Base-by-base conservation (phyloP, 53 echinoderm and acorn worm genomes). In the Luidia sarsii region DNA sequence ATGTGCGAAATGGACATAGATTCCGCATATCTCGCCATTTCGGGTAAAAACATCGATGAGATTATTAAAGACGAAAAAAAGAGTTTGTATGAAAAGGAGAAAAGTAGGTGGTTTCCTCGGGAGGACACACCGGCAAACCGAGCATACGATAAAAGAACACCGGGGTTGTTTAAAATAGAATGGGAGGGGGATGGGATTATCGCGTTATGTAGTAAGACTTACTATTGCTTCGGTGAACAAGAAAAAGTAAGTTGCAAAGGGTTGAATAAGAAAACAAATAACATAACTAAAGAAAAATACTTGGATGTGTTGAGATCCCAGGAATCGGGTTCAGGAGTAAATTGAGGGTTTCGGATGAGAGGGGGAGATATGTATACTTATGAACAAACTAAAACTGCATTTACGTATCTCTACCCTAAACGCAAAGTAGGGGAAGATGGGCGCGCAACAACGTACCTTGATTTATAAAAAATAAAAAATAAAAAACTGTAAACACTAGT, bases 1-100 rank as follows among this genome's bases (percentile, higher is more conserved):
- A 53, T 82, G 33, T 72, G 65, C 24, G 86, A 90, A 39, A 90
- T 81, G 86, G 90, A 90, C 19, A 90, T 86, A 0, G 90, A 90
- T 67, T 82, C 74, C 1, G 75, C 82, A 10, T 90, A 90, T 36
- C 36, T 90, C 1, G 90, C 90, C 34, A 86, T 90, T 4, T 54
- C 86, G 28, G 86, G 48, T 2, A 33, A 86, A 1, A 32, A 49
- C 31, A 33, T 86, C 16, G 86, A 86, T 25, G 39, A 23, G 0
- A 25, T 90, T 11, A 75, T 90, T 20, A 90, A 82, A 62, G 82
- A 81, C 5, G 56, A 86, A 0, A 56, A 75, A 39, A 14, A n/a
- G 14, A 20, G 37, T 2, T 38, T 19, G 13, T 90, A 66, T 38
- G 60, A 90, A 28, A 19, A 5, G 15, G 90, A 75, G 25, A 85